These are phyloP conservation scores for Whitmania pigra DNA, from an alignment of 1,140 invertebrate species.

Conservation along the genomic window DNA sequence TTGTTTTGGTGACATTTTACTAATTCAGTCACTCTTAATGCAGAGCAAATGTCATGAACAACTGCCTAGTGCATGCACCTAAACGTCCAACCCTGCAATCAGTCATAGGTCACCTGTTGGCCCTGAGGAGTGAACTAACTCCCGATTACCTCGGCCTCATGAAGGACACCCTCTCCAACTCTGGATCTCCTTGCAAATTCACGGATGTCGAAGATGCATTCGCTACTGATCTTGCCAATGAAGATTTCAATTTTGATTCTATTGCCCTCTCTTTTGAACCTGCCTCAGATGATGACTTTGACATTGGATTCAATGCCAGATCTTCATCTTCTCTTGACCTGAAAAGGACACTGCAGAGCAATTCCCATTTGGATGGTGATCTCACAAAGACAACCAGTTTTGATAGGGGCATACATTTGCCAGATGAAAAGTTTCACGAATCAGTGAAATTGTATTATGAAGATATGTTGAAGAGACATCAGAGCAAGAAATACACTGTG, in stretches of 20 bases:
- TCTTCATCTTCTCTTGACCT: too few species aligned
- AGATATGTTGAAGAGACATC: too few species aligned
- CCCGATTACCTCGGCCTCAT: background rate
- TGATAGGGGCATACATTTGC: too few species aligned
- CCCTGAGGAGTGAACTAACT: background rate
- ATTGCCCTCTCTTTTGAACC: constrained; percentile 5
- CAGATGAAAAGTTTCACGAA: too few species aligned
- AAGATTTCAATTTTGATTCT: constrained; percentile 2
- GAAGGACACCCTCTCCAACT: constrained; percentile 1
- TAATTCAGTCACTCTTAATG: background rate
- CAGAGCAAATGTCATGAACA: background rate
- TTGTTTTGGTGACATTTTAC: background rate
- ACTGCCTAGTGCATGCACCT: background rate
- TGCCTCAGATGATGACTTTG: background rate
- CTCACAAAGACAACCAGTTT: too few species aligned
- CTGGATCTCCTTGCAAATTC: background rate
- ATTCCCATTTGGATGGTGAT: too few species aligned
- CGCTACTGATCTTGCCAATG: background rate
- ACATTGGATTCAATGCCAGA: too few species aligned
- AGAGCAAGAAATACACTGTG: too few species aligned
- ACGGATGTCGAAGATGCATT: constrained; percentile 4
- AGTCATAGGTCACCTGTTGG: background rate
- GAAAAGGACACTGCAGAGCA: too few species aligned
- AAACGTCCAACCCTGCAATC: background rate
- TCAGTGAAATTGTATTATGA: too few species aligned